phyloP scores from a whole-genome alignment of 2,113 vertebrate genomes.

The Amblyornis subalaris region DNA sequence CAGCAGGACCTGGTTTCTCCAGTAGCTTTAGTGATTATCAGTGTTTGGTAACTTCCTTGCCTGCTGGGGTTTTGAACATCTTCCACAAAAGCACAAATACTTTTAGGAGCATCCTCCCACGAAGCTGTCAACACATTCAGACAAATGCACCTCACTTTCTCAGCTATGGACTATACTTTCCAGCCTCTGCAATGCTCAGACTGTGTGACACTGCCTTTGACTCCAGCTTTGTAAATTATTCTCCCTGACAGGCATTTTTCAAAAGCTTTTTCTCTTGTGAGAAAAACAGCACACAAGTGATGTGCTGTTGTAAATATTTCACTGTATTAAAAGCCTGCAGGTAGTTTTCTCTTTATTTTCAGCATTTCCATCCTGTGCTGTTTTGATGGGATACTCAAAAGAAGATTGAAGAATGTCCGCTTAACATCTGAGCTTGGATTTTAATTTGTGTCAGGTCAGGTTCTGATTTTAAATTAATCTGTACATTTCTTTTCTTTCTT shows the following conservation, averaged over 20 bases:
- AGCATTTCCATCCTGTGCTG: not conserved
- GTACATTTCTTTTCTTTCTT: not conserved
- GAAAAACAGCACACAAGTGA: not conserved
- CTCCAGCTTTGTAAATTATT: not conserved
- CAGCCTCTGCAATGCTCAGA: not conserved
- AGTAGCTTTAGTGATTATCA: not conserved
- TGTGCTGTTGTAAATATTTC: not conserved
- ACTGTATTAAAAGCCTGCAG: not conserved
- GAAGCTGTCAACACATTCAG: not conserved
- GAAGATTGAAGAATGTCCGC: not conserved
- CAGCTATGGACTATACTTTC: not conserved
- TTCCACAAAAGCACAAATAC: not conserved
- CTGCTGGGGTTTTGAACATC: not conserved
- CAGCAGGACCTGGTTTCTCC: not conserved
- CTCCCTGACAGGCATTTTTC: not conserved
- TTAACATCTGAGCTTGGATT: not conserved
- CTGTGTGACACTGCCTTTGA: not conserved
- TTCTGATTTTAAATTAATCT: constrained; percentile 3
- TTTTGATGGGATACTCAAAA: not conserved
- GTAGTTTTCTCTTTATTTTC: not conserved
- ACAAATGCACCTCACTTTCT: not conserved
- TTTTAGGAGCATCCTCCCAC: not conserved
- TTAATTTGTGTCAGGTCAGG: not conserved
- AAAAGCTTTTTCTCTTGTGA: not conserved
- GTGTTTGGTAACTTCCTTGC: not conserved